Base-by-base conservation (phyloP, 2,797 vertebrate genomes). In the Melanotaenia nigrans region DNA sequence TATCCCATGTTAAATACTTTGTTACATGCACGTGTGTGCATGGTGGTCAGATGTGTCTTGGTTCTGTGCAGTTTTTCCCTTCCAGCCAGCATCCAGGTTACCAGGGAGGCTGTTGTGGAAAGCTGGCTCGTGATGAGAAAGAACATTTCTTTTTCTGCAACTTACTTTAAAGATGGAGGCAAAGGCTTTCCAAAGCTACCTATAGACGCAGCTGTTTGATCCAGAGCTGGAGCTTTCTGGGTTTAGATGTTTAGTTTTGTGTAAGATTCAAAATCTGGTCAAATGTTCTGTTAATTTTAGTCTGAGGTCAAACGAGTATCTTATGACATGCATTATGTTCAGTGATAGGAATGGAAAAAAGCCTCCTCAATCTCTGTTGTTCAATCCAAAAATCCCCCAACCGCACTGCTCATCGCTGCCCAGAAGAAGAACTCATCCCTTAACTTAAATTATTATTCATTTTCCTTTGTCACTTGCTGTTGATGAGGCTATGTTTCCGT, bases 91-190 rank as follows among this genome's bases (percentile, higher is more conserved):
- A 68, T 89, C 85, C 79, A 85, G 74, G 91, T 92, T 93, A 82
- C 93, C 85, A 90, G 63, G 83, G 87, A 92, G 84, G 84, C 85
- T 92, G 90, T 94, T 94, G 92, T 93, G 93, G 92, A 95, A 95
- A 95, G 82, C 91, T 94, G 93, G 92, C 90, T 73, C 79, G 38
- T 57, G 84, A 92, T 91, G 61, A 88, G 81, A 91, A 77, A 65
- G 77, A 85, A 76, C 60, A 77, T 71, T 68, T 82, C 75, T 78
- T 64, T 78, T 65, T 79, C 70, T 68, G 32, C 32, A 33, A 33
- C 32, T 33, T 33, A 30, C 88, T 86, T 92, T 84, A 89, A 90
- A 93, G 86, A 79, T 68, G 51, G 55, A 3, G 60, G 60, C 38
- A 54, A 81, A 79, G 65, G 38, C 32, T 74, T 85, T 79, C 68